Percentiles rank a stretch among this genome's conserved stretches.
Evolutionary conservation across 2,797 vertebrate genomes (phyloP).

Genomic region (Chanos chanos): DNA sequence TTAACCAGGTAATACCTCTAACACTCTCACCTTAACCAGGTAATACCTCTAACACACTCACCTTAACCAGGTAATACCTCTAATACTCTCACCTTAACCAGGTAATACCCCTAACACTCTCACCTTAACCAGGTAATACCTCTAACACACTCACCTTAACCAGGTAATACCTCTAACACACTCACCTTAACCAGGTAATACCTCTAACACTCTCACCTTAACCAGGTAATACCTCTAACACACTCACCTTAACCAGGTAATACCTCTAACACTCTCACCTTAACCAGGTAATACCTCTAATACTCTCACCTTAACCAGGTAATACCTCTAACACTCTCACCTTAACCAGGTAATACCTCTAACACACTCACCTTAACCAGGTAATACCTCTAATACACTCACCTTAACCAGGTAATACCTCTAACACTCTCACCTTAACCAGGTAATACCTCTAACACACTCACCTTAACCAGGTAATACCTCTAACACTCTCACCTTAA

Average conservation of each 20-base stretch:
- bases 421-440: background rate
- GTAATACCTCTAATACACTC: background rate
- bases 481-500: background rate
- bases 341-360: background rate
- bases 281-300: too few species aligned
- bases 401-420: background rate
- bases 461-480: background rate
- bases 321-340: background rate
- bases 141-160: background rate
- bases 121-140: background rate
- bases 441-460: background rate
- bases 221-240: too few species aligned
- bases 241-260: background rate
- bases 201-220: background rate
- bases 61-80: background rate
- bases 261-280: background rate
- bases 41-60: too few species aligned
- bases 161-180: too few species aligned
- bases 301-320: background rate
- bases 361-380: background rate
- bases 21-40: background rate
- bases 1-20: background rate
- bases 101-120: too few species aligned
- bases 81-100: background rate
- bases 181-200: background rate